Percentiles rank a stretch among this genome's conserved stretches.
Conservation (phyloP, 2,113 vertebrate genomes). For the Lamprologus tigripictilis region DNA sequence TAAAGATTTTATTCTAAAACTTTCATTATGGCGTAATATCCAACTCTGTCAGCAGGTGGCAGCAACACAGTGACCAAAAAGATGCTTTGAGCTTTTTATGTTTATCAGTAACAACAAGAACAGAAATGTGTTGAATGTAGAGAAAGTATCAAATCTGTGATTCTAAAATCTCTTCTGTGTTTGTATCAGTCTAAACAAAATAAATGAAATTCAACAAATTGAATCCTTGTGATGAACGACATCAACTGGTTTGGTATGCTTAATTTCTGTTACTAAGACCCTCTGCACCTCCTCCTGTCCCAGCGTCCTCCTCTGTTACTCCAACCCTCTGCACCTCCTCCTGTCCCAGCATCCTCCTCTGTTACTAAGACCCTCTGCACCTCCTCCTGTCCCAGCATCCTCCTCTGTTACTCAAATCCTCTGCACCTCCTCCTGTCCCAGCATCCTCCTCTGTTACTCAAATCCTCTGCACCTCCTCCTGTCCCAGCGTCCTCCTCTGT, state of each 20-base stretch:
- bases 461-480: fast-evolving
- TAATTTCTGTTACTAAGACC: fast-evolving
- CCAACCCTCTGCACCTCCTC: fast-evolving
- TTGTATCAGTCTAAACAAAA: not conserved
- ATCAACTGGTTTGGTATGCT: fast-evolving
- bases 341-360: fast-evolving
- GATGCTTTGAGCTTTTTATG: not conserved
- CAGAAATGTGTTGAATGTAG: not conserved
- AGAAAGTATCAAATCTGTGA: not conserved
- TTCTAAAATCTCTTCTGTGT: not conserved
- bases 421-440: not conserved
- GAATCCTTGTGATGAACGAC: not conserved
- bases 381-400: too few species aligned
- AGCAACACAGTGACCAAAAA: not conserved
- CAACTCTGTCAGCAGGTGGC: not conserved
- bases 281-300: not conserved
- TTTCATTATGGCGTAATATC: not conserved
- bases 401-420: fast-evolving
- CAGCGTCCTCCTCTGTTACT: too few species aligned
- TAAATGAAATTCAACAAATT: not conserved
- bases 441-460: fast-evolving
- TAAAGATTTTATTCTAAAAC: not conserved
- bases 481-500: fast-evolving
- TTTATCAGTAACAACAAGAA: not conserved
- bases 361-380: fast-evolving